Base-by-base conservation (phyloP, 2,797 vertebrate species). In the Eupleurogrammus muticus region DNA sequence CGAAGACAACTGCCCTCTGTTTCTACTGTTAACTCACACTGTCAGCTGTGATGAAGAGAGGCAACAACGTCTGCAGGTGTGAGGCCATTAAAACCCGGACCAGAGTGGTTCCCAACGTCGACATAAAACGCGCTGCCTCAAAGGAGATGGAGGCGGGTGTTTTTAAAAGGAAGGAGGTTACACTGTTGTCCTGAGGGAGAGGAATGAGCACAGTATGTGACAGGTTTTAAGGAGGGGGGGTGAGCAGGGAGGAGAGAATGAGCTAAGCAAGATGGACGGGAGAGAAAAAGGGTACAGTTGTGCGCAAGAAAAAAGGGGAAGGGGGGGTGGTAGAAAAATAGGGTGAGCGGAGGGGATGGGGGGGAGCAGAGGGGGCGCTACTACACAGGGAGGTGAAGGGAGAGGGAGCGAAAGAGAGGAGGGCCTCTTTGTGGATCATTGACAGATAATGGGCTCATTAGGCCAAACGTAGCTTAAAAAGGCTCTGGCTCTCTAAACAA, bases 361-460 rank as follows among this genome's bases (percentile, higher is more conserved):
- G 63, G 66, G 80, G 66, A 21, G 66, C 51, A 62, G 69, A 81
- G 74, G 66, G 77, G 67, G 80, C 21, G 80, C 79, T 76, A 66
- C 81, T 73, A 79, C 77, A 68, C 44, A 55, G 56, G 64, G 75
- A 73, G 76, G 62, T 14, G 70, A 62, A 51, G 76, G 77, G 73
- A 75, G 85, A 42, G 68, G 32, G 71, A 73, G 77, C 10, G 46
- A 73, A 66, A 52, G 78, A 81, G 85, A 79, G 87, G 86, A 87
- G 90, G 88, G 86, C 84, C 87, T 79, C 87, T 92, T 89, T 93
- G 91, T 94, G 90, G 92, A 93, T 94, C 91, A 93, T 89, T 94
- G 91, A 91, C 92, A 92, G 92, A 94, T 94, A 94, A 94, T 94
- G 92, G 91, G 87, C 92, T 95, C 91, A 94, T 94, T 94, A 94